These are phyloP conservation scores for Cervus canadensis DNA, from an alignment of 2,113 vertebrate species.

Conservation along the genomic window DNA sequence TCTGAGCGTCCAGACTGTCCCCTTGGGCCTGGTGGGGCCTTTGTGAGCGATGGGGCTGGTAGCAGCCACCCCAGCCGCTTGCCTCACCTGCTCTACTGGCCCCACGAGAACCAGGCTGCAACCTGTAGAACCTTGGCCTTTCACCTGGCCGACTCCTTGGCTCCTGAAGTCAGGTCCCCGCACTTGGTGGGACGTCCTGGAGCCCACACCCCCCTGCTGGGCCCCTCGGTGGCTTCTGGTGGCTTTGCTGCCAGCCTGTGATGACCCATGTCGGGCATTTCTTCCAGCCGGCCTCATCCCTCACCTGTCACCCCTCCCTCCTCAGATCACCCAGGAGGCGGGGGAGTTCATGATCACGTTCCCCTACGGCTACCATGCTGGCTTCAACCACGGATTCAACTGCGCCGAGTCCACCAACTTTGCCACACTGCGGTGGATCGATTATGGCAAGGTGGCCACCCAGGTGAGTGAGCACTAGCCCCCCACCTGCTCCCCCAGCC, in stretches of 20 bases:
- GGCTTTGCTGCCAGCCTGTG: neutral
- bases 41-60: neutral
- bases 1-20: neutral
- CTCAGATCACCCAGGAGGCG: constrained; percentile 95
- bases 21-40: neutral
- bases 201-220: neutral
- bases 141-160: neutral
- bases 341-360: constrained; percentile 98
- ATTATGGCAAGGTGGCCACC: constrained; percentile 97
- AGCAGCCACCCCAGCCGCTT: accelerated
- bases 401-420: constrained; percentile 99
- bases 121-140: neutral
- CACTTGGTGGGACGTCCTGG: accelerated
- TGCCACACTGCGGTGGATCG: constrained; percentile 95
- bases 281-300: neutral
- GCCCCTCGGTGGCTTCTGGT: neutral
- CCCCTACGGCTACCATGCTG: constrained; percentile 96
- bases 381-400: constrained; percentile 99
- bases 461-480: constrained; percentile 80
- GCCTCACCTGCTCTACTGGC: neutral
- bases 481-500: neutral
- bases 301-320: neutral
- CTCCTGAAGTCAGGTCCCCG: neutral
- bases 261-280: accelerated
- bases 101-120: neutral